phyloP scores from a whole-genome alignment of 37 sponge, comb jelly and placozoan genomes.

The Aplysina aerophoba region DNA sequence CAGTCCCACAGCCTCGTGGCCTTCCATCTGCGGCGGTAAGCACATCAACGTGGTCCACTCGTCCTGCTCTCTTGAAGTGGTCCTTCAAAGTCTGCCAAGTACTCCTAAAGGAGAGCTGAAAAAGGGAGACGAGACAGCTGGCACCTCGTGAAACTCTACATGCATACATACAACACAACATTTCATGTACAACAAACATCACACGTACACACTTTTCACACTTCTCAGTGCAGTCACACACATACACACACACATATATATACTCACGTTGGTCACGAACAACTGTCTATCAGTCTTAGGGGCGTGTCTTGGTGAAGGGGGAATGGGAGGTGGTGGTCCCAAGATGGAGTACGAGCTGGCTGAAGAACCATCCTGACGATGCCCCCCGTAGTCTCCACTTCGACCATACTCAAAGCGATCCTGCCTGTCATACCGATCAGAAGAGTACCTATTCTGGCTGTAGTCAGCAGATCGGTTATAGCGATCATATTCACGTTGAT shows the following conservation, averaged over 20 bases:
- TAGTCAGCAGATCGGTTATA: background rate
- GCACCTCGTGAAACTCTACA: too few relatives aligned
- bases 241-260: background rate
- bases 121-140: background rate
- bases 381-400: background rate
- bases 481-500: background rate
- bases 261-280: constrained; percentile 11
- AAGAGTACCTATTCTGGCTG: background rate
- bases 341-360: constrained; percentile 5
- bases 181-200: background rate
- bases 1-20: constrained; percentile 1
- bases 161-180: background rate
- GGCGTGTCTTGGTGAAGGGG: background rate
- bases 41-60: constrained; percentile 18
- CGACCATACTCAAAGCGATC: background rate
- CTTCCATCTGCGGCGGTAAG: background rate
- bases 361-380: background rate
- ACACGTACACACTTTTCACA: background rate
- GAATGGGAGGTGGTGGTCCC: background rate
- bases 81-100: constrained; percentile 70
- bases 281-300: constrained; percentile 1
- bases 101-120: background rate
- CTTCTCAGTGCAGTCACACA: too few relatives aligned
- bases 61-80: constrained; percentile 50
- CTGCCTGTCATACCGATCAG: background rate